A percentile compares a stretch with the other conserved stretches of the same genome.
Conservation (phyloP, 2,888 invertebrate species). For the Plagodis dolabraria region DNA sequence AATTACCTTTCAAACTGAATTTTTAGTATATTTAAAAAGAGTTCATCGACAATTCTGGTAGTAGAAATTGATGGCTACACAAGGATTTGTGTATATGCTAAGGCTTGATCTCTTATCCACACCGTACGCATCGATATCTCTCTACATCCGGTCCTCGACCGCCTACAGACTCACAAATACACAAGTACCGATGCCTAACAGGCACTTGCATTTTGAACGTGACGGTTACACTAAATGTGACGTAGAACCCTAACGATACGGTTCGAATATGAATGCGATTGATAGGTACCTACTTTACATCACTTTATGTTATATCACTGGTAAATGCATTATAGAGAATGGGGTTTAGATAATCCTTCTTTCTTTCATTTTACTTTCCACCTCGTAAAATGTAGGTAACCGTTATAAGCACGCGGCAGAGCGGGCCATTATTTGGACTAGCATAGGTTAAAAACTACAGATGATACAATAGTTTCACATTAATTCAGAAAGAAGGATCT, state of each 20-base stretch:
- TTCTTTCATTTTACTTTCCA: constrained; percentile 3
- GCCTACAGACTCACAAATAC: constrained; percentile 29
- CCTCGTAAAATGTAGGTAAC: background rate
- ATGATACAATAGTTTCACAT: constrained; percentile 21
- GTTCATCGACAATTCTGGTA: too few species aligned
- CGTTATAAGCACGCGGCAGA: constrained; percentile 12
- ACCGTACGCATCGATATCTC: constrained; percentile 21
- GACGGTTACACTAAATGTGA: constrained; percentile 49
- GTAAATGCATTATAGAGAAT: constrained; percentile 22
- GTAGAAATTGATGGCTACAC: too few species aligned
- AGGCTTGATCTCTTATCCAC: constrained; percentile 6
- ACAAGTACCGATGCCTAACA: constrained; percentile 33
- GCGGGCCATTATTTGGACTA: constrained; percentile 2
- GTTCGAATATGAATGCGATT: constrained; percentile 47
- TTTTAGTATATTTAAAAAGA: too few species aligned
- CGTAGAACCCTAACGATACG: constrained; percentile 51
- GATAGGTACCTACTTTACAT: constrained; percentile 16
- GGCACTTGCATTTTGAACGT: constrained; percentile 42
- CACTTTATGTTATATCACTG: constrained; percentile 14
- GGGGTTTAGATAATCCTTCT: constrained; percentile 22
- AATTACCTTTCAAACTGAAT: too few species aligned
- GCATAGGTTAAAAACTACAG: constrained; percentile 12
- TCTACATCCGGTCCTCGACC: constrained; percentile 23
- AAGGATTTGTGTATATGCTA: too few species aligned
- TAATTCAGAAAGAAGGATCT: constrained; percentile 33